Evolutionary conservation across 2,797 vertebrate genomes (phyloP), one percentile per base, ranked within the genome.

Genomic region (Harpagifer antarcticus): DNA sequence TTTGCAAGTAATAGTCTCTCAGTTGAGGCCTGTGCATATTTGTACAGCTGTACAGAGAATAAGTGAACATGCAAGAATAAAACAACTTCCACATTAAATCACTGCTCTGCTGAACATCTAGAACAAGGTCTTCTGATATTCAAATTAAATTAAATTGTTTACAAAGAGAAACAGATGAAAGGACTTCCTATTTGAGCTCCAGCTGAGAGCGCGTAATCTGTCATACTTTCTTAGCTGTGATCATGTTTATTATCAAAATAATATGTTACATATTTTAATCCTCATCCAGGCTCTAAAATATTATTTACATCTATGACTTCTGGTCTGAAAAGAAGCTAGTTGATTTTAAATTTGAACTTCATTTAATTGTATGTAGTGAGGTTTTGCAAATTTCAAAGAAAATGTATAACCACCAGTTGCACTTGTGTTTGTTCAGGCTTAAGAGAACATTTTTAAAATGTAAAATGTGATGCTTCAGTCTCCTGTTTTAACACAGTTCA

Each of bases 1-100:
- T 79, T 72, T 65, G 14, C 66, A 78, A 78, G 59, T 73, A 87
- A 69, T 69, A 79, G 57, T 76, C 78, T 89, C 77, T 17, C 45
- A 76, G 84, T 40, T 50, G 53, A 55, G 64, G n/a, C 19, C 53
- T 16, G 9, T 50, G 74, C 65, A 68, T 92, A 88, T 92, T 92
- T 89, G 79, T 54, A 84, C 90, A 91, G 90, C 88, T 92, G 90
- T 17, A 66, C n/a, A 56, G 59, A 68, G 58, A 76, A 50, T 31
- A 50, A 62, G 43, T 33, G 33, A 57, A 43, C 70, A 52, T 63
- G 23, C 15, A 42, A 7, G 43, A 75, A 58, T 40, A 49, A 73
- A 78, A 68, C 17, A 71, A 44, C 61, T 76, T 82, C 47, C 72
- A 62, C 49, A 58, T 73, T 66, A 79, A 86, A 84, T 86, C 77